phyloP scores from a whole-genome alignment of 2,113 vertebrate genomes.

The Mesitornis unicolor region DNA sequence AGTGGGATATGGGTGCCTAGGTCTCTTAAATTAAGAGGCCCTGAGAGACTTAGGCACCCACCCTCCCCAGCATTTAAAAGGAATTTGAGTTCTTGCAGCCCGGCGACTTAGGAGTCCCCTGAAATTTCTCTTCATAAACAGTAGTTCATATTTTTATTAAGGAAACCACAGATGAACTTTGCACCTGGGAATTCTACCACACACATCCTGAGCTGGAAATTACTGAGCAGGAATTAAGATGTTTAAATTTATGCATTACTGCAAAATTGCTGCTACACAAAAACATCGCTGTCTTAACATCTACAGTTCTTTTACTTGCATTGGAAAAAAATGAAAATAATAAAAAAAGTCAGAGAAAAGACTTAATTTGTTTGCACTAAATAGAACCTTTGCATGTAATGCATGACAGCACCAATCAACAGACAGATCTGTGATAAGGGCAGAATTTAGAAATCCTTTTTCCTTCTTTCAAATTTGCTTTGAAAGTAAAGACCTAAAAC shows the following conservation, averaged over 20 bases:
- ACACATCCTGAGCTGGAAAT: constrained; percentile 20
- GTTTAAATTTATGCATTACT: background rate
- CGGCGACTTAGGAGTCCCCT: background rate
- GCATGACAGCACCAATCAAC: background rate
- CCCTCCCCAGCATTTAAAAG: background rate
- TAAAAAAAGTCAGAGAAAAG: background rate
- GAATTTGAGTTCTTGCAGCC: background rate
- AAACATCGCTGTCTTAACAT: background rate
- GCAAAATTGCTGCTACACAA: background rate
- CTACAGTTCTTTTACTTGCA: background rate
- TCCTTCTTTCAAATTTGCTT: background rate
- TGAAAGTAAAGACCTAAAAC: background rate
- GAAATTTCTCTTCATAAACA: background rate
- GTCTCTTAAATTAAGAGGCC: background rate
- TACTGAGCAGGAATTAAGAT: background rate
- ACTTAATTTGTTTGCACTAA: background rate
- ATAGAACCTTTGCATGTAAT: background rate
- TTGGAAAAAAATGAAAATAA: background rate
- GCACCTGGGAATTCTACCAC: background rate
- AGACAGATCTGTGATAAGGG: background rate
- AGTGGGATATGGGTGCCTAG: background rate
- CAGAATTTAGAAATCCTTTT: background rate
- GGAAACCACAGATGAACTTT: constrained; percentile 22
- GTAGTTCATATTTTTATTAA: constrained; percentile 10
- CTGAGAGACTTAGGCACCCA: background rate